A percentile compares a stretch with the other conserved stretches of the same genome.
These are phyloP conservation scores for Drosophila pallidifrons DNA, from an alignment of 1,140 invertebrate genomes.

Conservation along the genomic window DNA sequence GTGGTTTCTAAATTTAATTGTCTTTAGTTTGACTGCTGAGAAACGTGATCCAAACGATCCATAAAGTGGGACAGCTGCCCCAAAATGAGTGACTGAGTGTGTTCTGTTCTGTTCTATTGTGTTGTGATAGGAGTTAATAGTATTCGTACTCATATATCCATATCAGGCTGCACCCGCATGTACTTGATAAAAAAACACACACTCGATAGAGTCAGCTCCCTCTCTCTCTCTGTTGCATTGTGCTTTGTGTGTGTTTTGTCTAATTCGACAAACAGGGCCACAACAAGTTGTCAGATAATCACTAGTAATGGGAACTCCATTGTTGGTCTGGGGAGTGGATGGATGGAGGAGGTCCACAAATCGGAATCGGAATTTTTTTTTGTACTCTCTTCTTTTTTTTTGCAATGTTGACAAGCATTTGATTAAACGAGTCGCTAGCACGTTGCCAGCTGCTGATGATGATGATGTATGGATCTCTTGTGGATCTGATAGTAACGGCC, in stretches of 20 bases:
- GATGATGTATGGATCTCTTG: slow-evolving; percentile 42
- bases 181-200: slow-evolving; percentile 34
- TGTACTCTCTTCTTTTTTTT: slow-evolving; percentile 9
- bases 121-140: background rate
- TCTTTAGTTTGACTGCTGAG: slow-evolving; percentile 2
- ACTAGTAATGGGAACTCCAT: slow-evolving; percentile 39
- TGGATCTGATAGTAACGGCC: slow-evolving; percentile 17
- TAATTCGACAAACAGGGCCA: slow-evolving; percentile 66
- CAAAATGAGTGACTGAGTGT: slow-evolving; percentile 12
- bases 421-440: slow-evolving; percentile 62
- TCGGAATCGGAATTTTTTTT: slow-evolving; percentile 11
- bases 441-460: slow-evolving; percentile 32
- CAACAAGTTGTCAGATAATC: slow-evolving; percentile 58
- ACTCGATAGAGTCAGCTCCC: background rate
- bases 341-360: slow-evolving; percentile 5
- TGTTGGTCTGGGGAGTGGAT: slow-evolving; percentile 22
- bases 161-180: slow-evolving; percentile 49
- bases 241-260: slow-evolving; percentile 43
- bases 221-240: slow-evolving; percentile 6
- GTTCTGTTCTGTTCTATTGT: too few relatives aligned
- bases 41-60: slow-evolving; percentile 44
- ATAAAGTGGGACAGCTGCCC: slow-evolving; percentile 43
- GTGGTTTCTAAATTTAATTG: slow-evolving; percentile 35
- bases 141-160: slow-evolving; percentile 11
- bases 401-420: slow-evolving; percentile 73